Conservation (phyloP, 64 coral and sea anemone genomes). For the Stichodactyla helianthus region DNA sequence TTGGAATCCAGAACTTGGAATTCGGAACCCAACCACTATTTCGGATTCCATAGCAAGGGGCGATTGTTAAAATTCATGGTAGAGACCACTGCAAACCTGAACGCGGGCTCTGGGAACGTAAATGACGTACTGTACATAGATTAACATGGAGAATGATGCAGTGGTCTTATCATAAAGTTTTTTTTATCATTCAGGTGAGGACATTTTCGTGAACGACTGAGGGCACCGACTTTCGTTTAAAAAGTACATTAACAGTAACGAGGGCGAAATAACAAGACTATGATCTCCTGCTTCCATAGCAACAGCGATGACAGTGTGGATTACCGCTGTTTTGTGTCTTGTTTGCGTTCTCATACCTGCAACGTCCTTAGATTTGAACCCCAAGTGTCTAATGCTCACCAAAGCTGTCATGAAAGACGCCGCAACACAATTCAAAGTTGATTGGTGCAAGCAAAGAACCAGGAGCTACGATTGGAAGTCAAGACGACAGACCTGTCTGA, state of each 20-base stretch:
- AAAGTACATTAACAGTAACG: background rate
- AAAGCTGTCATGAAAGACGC: slow-evolving; percentile 4
- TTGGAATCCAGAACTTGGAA: too few relatives aligned
- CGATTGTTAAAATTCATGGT: too few relatives aligned
- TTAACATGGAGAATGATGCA: too few relatives aligned
- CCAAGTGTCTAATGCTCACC: background rate
- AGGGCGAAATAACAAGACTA: background rate
- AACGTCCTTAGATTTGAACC: background rate
- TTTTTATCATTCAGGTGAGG: background rate
- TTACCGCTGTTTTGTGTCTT: background rate
- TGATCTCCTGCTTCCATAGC: background rate
- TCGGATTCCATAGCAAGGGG: too few relatives aligned
- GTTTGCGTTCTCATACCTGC: background rate
- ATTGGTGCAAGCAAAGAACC: slow-evolving; percentile 60
- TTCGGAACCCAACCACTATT: too few relatives aligned
- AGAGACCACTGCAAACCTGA: too few relatives aligned
- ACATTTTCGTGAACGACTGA: background rate
- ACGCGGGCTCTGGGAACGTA: too few relatives aligned
- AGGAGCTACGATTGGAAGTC: slow-evolving; percentile 63
- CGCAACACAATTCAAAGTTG: slow-evolving; percentile 3
- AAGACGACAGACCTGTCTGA: slow-evolving; percentile 32
- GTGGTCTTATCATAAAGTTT: background rate
- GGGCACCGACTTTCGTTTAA: background rate
- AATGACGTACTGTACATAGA: too few relatives aligned
- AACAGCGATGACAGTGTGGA: background rate